These are phyloP conservation scores for Tinea trinotella DNA, from an alignment of 2,888 invertebrate genomes.

Conservation along the genomic window DNA sequence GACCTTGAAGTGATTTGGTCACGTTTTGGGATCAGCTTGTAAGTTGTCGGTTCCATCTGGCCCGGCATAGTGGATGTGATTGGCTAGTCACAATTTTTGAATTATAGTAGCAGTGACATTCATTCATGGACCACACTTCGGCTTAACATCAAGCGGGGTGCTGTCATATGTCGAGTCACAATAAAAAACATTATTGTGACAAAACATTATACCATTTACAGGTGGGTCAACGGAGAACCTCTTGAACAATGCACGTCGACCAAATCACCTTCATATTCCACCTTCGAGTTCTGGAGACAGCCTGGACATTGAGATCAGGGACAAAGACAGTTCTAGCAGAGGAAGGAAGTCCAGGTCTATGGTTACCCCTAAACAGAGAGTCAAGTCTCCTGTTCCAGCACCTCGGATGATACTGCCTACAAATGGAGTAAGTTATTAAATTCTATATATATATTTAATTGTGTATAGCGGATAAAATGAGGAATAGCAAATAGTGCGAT, in stretches of 20 bases:
- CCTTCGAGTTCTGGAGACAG: slow-evolving; percentile 62
- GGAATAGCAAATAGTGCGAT: no score
- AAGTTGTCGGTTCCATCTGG: no score
- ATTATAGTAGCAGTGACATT: no score
- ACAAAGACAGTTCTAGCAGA: slow-evolving; percentile 34
- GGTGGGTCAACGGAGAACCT: slow-evolving; percentile 62
- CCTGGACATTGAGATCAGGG: slow-evolving; percentile 54
- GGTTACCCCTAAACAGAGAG: slow-evolving; percentile 47
- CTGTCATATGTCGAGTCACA: no score
- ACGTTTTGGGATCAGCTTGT: no score
- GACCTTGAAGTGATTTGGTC: no score
- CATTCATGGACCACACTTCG: no score
- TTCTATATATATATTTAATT: neutral
- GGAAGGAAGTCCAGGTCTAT: slow-evolving; percentile 56
- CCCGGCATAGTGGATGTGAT: no score
- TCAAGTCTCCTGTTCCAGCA: slow-evolving; percentile 49
- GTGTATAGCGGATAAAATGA: no score
- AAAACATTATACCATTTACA: slow-evolving; percentile 29
- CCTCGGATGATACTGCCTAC: slow-evolving; percentile 36
- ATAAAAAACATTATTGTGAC: no score
- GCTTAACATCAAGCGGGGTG: no score
- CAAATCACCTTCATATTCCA: slow-evolving; percentile 48
- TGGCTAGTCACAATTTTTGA: no score
- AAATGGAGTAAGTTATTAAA: neutral
- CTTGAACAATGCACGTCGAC: slow-evolving; percentile 35